Evolutionary conservation across 2,113 vertebrate genomes (phyloP).

Genomic region (Noturus placidus): DNA sequence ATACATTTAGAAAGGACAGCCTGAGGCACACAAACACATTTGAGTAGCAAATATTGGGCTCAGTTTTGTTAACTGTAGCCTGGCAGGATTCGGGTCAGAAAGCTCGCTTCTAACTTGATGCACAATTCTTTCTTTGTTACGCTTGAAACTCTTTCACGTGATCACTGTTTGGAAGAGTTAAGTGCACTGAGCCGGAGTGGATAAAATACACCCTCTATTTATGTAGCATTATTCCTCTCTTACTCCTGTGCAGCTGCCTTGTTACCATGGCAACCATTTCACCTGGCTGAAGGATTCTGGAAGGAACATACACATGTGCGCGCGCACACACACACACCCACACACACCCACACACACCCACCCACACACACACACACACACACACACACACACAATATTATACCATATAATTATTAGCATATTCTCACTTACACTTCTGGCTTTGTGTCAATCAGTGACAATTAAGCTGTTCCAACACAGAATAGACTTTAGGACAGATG

Average conservation of each 20-base stretch:
- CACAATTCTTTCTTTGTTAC: neutral
- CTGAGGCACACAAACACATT: slow-evolving; percentile 33
- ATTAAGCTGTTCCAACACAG: neutral
- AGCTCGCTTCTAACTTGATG: slow-evolving; percentile 1
- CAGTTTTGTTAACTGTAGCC: slow-evolving; percentile 16
- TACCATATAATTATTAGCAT: neutral
- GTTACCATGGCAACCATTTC: slow-evolving; percentile 7
- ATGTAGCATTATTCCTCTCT: slow-evolving; percentile 11
- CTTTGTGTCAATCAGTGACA: neutral
- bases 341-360: neutral
- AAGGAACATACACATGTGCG: neutral
- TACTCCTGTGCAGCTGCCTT: neutral
- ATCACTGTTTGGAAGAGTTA: neutral
- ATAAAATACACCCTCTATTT: slow-evolving; percentile 15
- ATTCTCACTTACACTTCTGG: neutral
- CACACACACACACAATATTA: neutral
- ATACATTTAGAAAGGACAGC: slow-evolving; percentile 28
- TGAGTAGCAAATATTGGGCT: slow-evolving; percentile 18
- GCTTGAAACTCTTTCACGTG: neutral
- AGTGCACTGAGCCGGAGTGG: neutral
- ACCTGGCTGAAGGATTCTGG: slow-evolving; percentile 20
- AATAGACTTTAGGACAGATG: neutral
- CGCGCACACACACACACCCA: neutral
- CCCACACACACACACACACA: neutral
- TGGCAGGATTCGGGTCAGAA: neutral